These are phyloP conservation scores for Melanerpes formicivorus DNA, from an alignment of 2,113 vertebrate genomes.

Conservation along the genomic window DNA sequence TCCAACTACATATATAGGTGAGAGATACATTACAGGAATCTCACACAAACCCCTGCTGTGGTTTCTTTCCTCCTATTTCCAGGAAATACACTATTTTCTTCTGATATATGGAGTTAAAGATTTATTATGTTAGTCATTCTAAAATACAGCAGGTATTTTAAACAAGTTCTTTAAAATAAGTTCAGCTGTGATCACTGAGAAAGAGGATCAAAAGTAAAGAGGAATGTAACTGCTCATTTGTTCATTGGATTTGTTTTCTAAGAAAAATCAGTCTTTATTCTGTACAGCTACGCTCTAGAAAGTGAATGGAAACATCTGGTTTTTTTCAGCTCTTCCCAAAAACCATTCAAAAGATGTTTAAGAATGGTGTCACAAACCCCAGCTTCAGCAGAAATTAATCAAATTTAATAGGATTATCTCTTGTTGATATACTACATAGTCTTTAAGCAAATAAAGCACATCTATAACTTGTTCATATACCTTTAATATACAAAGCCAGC, in stretches of 20 bases:
- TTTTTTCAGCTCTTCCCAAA: neutral
- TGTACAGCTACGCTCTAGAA: neutral
- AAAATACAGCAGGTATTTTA: neutral
- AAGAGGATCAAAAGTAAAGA: neutral
- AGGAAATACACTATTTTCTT: neutral
- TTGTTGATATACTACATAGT: neutral
- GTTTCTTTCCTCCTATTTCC: neutral
- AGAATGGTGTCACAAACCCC: neutral
- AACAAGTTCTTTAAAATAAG: neutral
- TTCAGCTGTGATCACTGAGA: neutral
- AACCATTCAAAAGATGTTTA: neutral
- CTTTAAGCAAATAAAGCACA: neutral
- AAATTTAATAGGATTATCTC: neutral
- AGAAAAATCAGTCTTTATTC: neutral
- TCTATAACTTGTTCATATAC: neutral
- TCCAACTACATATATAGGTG: neutral
- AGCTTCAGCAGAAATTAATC: neutral
- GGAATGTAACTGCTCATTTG: neutral
- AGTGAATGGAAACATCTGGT: neutral
- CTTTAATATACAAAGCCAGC: neutral
- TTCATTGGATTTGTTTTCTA: neutral
- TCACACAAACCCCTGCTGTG: accelerated
- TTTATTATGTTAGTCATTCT: neutral
- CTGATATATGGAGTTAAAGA: neutral
- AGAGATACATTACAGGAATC: neutral